A percentile compares a stretch with the other conserved stretches of the same genome.
These are phyloP conservation scores for Mantis religiosa DNA, from an alignment of 2,888 invertebrate genomes.

Conservation along the genomic window DNA sequence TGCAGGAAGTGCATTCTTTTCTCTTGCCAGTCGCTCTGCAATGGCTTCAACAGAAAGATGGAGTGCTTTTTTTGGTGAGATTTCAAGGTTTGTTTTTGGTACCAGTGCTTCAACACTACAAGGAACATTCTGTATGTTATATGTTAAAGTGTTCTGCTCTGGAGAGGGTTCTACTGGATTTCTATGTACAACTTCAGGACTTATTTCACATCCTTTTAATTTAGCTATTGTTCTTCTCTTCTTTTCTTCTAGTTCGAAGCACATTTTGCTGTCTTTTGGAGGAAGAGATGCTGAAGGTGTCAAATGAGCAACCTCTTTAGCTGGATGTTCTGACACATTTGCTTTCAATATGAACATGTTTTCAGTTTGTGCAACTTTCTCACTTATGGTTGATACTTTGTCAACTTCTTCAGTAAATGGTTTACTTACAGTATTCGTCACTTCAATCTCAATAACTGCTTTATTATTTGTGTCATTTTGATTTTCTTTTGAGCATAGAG, in stretches of 20 bases:
- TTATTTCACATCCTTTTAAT: neutral
- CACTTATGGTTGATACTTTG: neutral
- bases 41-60: slow-evolving; percentile 1
- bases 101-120: neutral
- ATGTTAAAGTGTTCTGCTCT: neutral
- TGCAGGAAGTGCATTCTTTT: neutral
- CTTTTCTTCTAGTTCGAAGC: slow-evolving; percentile 14
- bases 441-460: neutral
- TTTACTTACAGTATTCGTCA: neutral
- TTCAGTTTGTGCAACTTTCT: neutral
- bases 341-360: neutral
- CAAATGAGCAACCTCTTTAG: neutral
- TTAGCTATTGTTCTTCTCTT: slow-evolving; percentile 5
- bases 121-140: neutral
- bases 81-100: neutral
- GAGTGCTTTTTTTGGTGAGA: neutral
- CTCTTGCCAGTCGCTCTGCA: neutral
- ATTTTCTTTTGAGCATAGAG: neutral
- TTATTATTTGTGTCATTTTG: neutral
- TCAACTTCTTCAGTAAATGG: neutral
- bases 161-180: neutral
- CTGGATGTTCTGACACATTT: too few species aligned
- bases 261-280: neutral
- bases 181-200: neutral
- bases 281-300: neutral